Evolutionary conservation across 2,888 invertebrate genomes (phyloP).

Genomic region (Hirtodrosophila confusa): DNA sequence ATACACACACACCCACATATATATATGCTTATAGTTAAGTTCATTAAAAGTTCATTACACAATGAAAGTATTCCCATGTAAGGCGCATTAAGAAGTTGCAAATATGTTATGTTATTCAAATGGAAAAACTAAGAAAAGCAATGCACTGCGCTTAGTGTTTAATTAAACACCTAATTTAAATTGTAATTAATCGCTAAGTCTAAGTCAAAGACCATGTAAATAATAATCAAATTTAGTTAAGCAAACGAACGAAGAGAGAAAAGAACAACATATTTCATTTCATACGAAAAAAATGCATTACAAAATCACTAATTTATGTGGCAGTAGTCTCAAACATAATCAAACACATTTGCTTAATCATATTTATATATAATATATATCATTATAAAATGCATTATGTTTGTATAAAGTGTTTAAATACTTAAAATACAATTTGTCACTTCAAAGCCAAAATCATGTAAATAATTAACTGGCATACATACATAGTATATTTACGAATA

Average conservation of each 20-base stretch:
- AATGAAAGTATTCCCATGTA: conserved; percentile 44
- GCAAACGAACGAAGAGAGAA: too few relatives aligned
- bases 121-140: not conserved
- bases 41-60: conserved; percentile 26
- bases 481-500: conserved; percentile 12
- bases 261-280: conserved; percentile 14
- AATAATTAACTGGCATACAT: conserved; percentile 35
- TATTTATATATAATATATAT: conserved; percentile 17
- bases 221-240: conserved; percentile 25
- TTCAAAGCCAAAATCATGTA: conserved; percentile 41
- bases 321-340: conserved; percentile 36
- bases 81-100: conserved; percentile 11
- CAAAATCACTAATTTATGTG: conserved; percentile 1
- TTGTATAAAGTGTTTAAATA: conserved; percentile 27
- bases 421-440: conserved; percentile 21
- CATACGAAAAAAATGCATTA: not conserved
- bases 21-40: conserved; percentile 30
- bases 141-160: conserved; percentile 31
- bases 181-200: conserved; percentile 34
- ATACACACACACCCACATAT: conserved; percentile 9
- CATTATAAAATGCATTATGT: conserved; percentile 4
- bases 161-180: conserved; percentile 18
- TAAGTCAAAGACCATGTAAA: conserved; percentile 53
- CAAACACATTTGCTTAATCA: conserved; percentile 15
- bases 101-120: conserved; percentile 1